A percentile compares a stretch with the other conserved stretches of the same genome.
phyloP scores from a whole-genome alignment of 2,888 invertebrate genomes.

The Muschampia plurimacula region DNA sequence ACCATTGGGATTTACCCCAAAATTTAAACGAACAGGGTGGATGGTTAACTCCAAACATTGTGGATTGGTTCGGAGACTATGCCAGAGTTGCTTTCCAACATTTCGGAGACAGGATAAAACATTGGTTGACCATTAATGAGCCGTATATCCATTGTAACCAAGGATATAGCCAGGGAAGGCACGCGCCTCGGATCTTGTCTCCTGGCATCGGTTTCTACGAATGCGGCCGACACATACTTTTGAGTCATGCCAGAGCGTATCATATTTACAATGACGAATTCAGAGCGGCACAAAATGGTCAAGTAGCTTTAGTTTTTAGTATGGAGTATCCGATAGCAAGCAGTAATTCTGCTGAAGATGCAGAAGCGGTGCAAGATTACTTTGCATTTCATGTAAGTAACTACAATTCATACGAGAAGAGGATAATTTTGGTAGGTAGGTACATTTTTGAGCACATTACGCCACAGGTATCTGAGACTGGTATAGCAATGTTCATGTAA shows the following conservation, averaged over 20 bases:
- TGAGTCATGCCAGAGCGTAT: slow-evolving; percentile 81
- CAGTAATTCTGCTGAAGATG: slow-evolving; percentile 43
- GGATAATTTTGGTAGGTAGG: no score
- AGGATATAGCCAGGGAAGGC: slow-evolving; percentile 65
- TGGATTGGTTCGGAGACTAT: slow-evolving; percentile 72
- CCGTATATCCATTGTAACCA: slow-evolving; percentile 61
- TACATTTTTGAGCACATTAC: no score
- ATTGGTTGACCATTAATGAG: slow-evolving; percentile 86
- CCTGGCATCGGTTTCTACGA: slow-evolving; percentile 73
- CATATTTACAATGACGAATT: slow-evolving; percentile 63
- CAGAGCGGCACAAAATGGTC: slow-evolving; percentile 63
- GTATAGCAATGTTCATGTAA: no score
- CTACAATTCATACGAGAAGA: neutral
- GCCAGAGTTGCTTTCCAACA: slow-evolving; percentile 65
- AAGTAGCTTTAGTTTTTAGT: slow-evolving; percentile 72
- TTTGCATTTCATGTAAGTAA: slow-evolving; percentile 53
- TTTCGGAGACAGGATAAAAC: slow-evolving; percentile 76
- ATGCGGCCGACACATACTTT: slow-evolving; percentile 71
- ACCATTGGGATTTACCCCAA: slow-evolving; percentile 80
- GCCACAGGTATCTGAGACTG: no score
- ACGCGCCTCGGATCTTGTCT: slow-evolving; percentile 59
- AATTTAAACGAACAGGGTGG: slow-evolving; percentile 80
- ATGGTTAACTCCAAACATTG: slow-evolving; percentile 66
- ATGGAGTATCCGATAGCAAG: slow-evolving; percentile 46
- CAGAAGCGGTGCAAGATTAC: slow-evolving; percentile 44